Base-by-base conservation (phyloP, 2,888 invertebrate species). In the Eristalis arbustorum region DNA sequence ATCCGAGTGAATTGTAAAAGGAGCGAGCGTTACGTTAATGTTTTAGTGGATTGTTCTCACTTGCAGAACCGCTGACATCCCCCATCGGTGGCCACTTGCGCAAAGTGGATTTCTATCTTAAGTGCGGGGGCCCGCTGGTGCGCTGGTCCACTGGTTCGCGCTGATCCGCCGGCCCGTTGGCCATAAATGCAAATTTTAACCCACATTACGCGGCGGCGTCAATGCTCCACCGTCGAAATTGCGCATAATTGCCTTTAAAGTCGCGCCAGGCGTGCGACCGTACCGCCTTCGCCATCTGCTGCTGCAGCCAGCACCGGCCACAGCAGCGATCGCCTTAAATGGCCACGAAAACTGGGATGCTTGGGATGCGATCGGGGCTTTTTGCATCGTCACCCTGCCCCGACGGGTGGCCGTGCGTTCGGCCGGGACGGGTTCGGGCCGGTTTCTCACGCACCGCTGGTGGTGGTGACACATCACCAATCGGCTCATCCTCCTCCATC, bases 181-280 rank as follows among this genome's bases (percentile, higher is more conserved):
- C 82, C 74, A 75, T 87, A 84, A 73, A 88, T 88, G 88, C 88
- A 88, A 84, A 88, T 88, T 88, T 80, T 88, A 84, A 88, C 88
- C 88, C 76, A 88, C 84, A 76, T 88, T 68, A 82, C 72, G 74
- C 83, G 73, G 59, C 62, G 74, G 69, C 68, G 42, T 28, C 73
- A 69, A 49, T 40, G 81, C 61, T 81, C 42, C 56, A 40, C 49
- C 40, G 62, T 63, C 68, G 56, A 69, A 77, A 40, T 69, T 42
- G 69, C 56, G 37, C 66, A 73, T 78, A 85, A 82, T 85, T 82
- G 77, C 82, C 82, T 77, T 85, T 85, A 85, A 85, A 82, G 85
- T 85, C 73, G 66, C 82, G 67, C 56, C 31, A 5, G 2, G 37
- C 3, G 18, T 34, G 23, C 40, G 79, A 6, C 18, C 69, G 57